Base-by-base conservation (phyloP, 1,140 invertebrate species). In the Drosophila serrata region DNA sequence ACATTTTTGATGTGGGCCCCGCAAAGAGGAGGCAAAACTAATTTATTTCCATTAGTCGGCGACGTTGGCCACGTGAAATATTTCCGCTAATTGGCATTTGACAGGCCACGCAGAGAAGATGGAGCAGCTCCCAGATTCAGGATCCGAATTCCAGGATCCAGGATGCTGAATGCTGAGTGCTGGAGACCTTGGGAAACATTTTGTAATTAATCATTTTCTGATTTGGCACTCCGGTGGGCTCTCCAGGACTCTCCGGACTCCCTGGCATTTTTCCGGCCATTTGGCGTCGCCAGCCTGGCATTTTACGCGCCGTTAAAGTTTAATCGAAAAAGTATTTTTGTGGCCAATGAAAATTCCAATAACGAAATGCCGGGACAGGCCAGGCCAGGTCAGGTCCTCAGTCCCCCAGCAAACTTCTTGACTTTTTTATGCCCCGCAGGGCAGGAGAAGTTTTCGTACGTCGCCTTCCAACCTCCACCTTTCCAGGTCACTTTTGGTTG, bases 251-350 rank as follows among this genome's bases (percentile, higher is more conserved):
- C 24, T 8, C 31, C 11, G 37, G 22, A 35, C 24, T 37, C 19
- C 1, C 49, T 48, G 42, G 67, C 55, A 73, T 73, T 81, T 64
- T 81, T 64, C 60, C 60, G 40, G 49, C 64, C 63, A 79, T 69
- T 80, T 68, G 57, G 42, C 73, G 58, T 45, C 73, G 39, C 48
- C 48, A 51, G 53, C 79, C 56, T 70, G 65, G 65, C 62, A 76
- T 87, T 87, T 87, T 81, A 87, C 82, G 82, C 82, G 79, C 84
- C 80, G 84, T 88, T 87, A 88, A 87, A 87, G 82, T 87, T 88
- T 88, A 87, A 87, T 87, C 84, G 82, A 87, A 87, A 87, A 87
- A 88, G 84, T 88, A 82, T 87, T 87, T 79, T 87, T 87, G 84
- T 80, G 82, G 75, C 79, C 84, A 87, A 87, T 87, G 84, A 82